These are phyloP conservation scores for Dasysyrphus albostriatus DNA, from an alignment of 2,888 invertebrate species.

Conservation along the genomic window DNA sequence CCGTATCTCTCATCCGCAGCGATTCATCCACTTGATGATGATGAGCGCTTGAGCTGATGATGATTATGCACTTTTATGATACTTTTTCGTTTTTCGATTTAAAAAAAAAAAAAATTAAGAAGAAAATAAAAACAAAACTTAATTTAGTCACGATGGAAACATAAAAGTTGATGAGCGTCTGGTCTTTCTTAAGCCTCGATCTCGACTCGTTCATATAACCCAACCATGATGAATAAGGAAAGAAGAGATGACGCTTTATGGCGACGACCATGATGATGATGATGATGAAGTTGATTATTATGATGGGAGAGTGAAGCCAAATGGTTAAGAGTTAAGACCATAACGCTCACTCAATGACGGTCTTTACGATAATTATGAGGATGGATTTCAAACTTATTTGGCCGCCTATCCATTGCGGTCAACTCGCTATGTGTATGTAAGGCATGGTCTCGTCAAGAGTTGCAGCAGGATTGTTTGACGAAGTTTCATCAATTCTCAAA, in stretches of 20 bases:
- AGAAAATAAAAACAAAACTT: slow-evolving; percentile 40
- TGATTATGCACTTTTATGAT: slow-evolving; percentile 70
- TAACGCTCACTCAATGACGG: slow-evolving; percentile 71
- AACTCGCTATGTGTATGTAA: not conserved
- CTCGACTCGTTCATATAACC: not conserved
- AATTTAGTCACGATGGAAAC: slow-evolving; percentile 70
- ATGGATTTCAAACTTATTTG: slow-evolving; percentile 57
- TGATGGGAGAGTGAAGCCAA: slow-evolving; percentile 61
- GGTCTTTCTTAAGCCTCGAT: slow-evolving; percentile 43
- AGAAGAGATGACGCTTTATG: slow-evolving; percentile 35
- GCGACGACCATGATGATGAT: slow-evolving; percentile 36
- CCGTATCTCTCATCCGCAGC: slow-evolving; percentile 8
- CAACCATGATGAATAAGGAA: slow-evolving; percentile 66
- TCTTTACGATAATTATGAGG: slow-evolving; percentile 70
- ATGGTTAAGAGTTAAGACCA: slow-evolving; percentile 46
- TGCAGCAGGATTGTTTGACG: slow-evolving; percentile 32
- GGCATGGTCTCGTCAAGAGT: not conserved
- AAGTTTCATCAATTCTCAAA: slow-evolving; percentile 18
- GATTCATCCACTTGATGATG: slow-evolving; percentile 60
- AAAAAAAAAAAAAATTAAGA: not conserved
- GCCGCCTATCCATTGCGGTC: slow-evolving; percentile 41
- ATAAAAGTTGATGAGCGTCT: slow-evolving; percentile 76
- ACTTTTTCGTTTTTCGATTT: slow-evolving; percentile 27
- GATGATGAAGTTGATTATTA: slow-evolving; percentile 53
- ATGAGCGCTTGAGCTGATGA: slow-evolving; percentile 62